Evolutionary conservation across 2,113 vertebrate species (phyloP), one percentile per base, ranked within the genome.

Genomic region (Melanerpes formicivorus): DNA sequence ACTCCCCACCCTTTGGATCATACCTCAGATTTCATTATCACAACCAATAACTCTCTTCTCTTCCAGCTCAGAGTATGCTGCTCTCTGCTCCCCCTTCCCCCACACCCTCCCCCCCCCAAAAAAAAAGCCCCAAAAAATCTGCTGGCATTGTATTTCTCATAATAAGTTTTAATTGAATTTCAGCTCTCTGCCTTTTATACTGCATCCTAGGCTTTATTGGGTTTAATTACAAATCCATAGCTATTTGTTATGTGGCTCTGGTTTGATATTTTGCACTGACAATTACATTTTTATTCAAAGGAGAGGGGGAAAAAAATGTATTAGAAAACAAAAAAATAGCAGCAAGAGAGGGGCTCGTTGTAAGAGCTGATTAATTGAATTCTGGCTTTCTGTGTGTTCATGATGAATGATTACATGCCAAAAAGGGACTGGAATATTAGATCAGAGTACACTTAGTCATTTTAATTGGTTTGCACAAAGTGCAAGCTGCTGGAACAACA

Each of bases 201-300:
- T 95, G 90, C 72, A 94, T 95, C 90, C 95, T 89, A 66, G 76
- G 62, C 90, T 96, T 97, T 97, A 96, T 80, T 96, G 2, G 66
- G 84, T 96, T 97, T 97, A 97, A 97, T 98, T 97, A 96, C 91
- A 97, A 97, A 97, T 97, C 95, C 86, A 96, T 91, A 95, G 69
- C 80, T 95, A 97, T 97, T 97, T 97, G 95, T 96, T 97, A 96
- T 95, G 93, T 97, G 96, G 90, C 90, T 91, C 78, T 84, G 54
- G 80, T 91, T 96, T 97, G 94, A 97, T 97, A 95, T 97, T 97
- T 97, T 96, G 71, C 84, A 95, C 84, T 97, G 91, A 97, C 96
- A 97, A 95, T 96, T 96, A 96, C 76, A 95, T 97, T 98, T 97
- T 98, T 96, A 96, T 97, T 96, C 88, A 86, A 96, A 95, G 92